Conservation (phyloP, 2,888 invertebrate genomes). For the Thalpophila matura region DNA sequence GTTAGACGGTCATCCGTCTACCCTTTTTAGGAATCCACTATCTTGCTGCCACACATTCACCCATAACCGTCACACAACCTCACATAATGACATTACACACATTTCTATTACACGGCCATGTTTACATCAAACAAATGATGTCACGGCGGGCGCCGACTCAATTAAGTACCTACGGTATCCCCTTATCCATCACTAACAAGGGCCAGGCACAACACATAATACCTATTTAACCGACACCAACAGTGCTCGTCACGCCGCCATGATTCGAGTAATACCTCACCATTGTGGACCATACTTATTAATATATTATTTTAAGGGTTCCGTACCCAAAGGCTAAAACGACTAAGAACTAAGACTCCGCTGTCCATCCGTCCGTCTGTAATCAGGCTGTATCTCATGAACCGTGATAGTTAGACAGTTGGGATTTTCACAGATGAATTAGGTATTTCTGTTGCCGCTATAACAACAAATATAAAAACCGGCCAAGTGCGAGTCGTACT, state of each 20-base stretch:
- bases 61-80: background rate
- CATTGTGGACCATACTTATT: constrained; percentile 50
- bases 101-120: constrained; percentile 4
- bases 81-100: background rate
- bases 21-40: too few species aligned
- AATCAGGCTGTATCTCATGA: too few species aligned
- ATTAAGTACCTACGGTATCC: constrained; percentile 37
- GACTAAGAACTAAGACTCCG: too few species aligned
- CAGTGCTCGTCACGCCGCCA: constrained; percentile 64
- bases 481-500: too few species aligned
- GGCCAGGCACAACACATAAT: constrained; percentile 34
- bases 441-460: too few species aligned
- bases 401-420: too few species aligned
- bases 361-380: too few species aligned
- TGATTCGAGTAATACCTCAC: constrained; percentile 61
- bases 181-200: constrained; percentile 45
- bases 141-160: constrained; percentile 19
- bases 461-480: too few species aligned
- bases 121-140: constrained; percentile 13
- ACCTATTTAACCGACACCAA: constrained; percentile 49
- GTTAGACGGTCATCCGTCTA: too few species aligned
- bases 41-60: too few species aligned
- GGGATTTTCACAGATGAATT: too few species aligned
- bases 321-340: too few species aligned
- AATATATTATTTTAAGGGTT: constrained; percentile 55